phyloP scores from a whole-genome alignment of 1,140 invertebrate species.

The Calycopis cecrops region DNA sequence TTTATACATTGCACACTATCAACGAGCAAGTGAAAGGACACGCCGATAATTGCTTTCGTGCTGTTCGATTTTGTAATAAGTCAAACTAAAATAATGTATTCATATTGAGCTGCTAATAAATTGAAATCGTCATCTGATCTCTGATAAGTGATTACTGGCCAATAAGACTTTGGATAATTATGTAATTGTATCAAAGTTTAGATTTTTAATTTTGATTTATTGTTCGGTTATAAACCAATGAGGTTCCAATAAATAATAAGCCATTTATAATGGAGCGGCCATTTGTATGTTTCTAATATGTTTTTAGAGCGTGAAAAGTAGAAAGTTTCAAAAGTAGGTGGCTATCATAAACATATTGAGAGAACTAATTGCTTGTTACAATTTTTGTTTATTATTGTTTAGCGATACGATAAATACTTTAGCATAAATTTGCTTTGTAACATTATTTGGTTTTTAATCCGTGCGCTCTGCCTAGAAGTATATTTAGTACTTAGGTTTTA shows the following conservation, averaged over 20 bases:
- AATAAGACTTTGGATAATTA: background rate
- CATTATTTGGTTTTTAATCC: too few species aligned
- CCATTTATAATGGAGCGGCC: constrained; percentile 54
- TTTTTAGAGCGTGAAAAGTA: constrained; percentile 74
- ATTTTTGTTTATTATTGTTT: constrained; percentile 15
- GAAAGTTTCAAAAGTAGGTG: constrained; percentile 70
- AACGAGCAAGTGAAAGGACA: constrained; percentile 68
- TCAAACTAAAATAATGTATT: constrained; percentile 30
- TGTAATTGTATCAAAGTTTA: background rate
- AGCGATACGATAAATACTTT: too few species aligned
- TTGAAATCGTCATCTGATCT: background rate
- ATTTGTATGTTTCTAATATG: constrained; percentile 64
- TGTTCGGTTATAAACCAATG: constrained; percentile 15
- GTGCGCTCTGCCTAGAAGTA: too few species aligned
- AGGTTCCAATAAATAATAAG: constrained; percentile 38
- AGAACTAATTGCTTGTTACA: constrained; percentile 33
- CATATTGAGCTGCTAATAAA: background rate
- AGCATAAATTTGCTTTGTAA: too few species aligned
- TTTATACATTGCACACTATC: constrained; percentile 51
- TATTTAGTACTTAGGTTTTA: too few species aligned
- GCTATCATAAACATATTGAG: constrained; percentile 53
- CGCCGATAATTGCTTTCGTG: constrained; percentile 63
- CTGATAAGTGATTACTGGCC: background rate
- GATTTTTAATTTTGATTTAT: constrained; percentile 12
- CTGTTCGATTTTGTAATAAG: constrained; percentile 58